Percentiles rank a stretch among this genome's conserved stretches.
phyloP scores from a whole-genome alignment of 2,113 vertebrate species.

The Ptilorrhoa leucosticta region DNA sequence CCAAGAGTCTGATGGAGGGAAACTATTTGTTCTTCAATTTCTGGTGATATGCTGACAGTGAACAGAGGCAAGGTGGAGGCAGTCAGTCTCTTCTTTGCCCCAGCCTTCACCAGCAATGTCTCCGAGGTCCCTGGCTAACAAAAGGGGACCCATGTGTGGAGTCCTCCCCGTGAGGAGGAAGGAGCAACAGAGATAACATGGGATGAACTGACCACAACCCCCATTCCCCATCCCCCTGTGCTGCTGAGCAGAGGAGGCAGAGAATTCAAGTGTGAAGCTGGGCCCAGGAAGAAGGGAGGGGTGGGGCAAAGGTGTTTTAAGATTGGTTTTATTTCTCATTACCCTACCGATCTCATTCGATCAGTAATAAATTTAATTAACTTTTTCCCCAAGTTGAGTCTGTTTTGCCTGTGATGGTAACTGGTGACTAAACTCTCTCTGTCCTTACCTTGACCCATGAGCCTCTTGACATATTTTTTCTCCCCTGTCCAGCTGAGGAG shows the following conservation, averaged over 20 bases:
- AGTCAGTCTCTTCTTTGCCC: background rate
- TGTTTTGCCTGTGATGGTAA: background rate
- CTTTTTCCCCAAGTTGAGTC: background rate
- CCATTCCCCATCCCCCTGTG: background rate
- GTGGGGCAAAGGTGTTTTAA: background rate
- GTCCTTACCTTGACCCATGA: background rate
- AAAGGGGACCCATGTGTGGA: background rate
- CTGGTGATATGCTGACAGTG: background rate
- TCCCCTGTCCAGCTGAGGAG: background rate
- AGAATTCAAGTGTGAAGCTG: background rate
- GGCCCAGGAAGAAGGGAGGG: background rate
- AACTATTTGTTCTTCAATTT: background rate
- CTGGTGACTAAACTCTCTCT: background rate
- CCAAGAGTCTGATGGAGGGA: background rate
- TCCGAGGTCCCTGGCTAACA: background rate
- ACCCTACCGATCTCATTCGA: background rate
- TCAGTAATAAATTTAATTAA: background rate
- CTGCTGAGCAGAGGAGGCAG: background rate
- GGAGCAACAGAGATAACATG: background rate
- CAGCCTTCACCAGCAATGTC: background rate
- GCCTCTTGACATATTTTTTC: background rate
- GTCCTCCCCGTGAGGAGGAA: background rate
- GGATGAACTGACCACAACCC: background rate
- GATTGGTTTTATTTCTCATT: background rate
- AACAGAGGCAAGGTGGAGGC: background rate